Base-by-base conservation (phyloP, 1,140 invertebrate species). In the Drosophila chauvacae region DNA sequence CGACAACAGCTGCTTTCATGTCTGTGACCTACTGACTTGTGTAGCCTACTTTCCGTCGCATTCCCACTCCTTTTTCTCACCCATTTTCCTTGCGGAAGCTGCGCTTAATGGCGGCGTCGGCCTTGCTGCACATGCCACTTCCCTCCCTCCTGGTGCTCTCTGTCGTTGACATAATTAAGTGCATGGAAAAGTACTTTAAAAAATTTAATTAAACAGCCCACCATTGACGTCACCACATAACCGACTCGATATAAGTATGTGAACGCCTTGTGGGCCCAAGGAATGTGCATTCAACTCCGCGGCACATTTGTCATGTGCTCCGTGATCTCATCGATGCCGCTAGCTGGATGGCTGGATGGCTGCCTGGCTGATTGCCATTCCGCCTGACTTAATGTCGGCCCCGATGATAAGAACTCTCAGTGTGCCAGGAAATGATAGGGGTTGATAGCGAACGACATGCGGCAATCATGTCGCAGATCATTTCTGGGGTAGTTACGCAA, bases 121-220 rank as follows among this genome's bases (percentile, higher is more conserved):
- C 53, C 50, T 76, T 77, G 56, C 57, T 66, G 47, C 78, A 68
- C 44, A 41, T 11, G 4, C 41, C 44, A 16, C 14, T 28, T 48
- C 26, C 45, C 39, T 5, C 6, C 13, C 10, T 5, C 30, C 11
- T 42, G 37, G 45, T 62, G 44, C 13, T 26, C 48, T 33, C 23
- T 28, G 75, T 65, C 63, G 84, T 71, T 84, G 80, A 83, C 84
- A 88, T 81, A 88, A 88, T 87, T 87, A 87, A 87, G 85, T 77
- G 80, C 80, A 84, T 64, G 80, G 73, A 80, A 80, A 87, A 88
- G 88, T 87, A 71, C 69, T 88, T 87, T 74, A 77, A 47, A 80
- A 13, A 84, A 75, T 87, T 87, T 84, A 88, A 87, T 87, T 87
- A 88, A 90, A 77, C 58, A 70, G 60, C 64, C 50, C 56, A 18